Evolutionary conservation across 1,140 invertebrate species (phyloP), one percentile per base, ranked within the genome.

Genomic region (Ganaspis sp.): DNA sequence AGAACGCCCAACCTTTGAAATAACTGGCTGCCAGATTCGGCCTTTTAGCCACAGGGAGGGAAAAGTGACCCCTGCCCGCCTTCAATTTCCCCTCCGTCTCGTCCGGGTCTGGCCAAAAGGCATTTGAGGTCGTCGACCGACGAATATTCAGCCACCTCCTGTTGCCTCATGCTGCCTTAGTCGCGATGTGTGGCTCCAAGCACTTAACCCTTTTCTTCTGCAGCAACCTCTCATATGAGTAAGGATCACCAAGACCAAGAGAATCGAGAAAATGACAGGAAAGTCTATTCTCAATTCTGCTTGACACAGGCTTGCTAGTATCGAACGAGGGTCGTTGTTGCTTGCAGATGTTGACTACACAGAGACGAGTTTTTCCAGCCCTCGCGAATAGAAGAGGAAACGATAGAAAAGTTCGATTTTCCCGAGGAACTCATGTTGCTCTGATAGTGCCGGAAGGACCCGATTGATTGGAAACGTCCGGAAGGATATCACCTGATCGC

Each of bases 401-500:
- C 85, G 87, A 89, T 90, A 88, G 90, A 87, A 90, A 90, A 90
- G 87, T 91, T 91, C 89, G 90, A 85, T 91, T 91, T 91, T 91
- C 90, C 90, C 89, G 72, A 45, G 29, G 80, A 72, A 80, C 78
- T 91, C 85, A 90, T 91, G 89, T 75, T 91, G 17, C 88, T 90
- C 90, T 91, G 90, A 83, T 91, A 91, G 78, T 81, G 80, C 86
- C 90, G 88, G 88, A 91, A 91, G 89, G 86, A 86, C 80, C 89
- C 90, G 89, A 91, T 91, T 91, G 90, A 91, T 91, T 91, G 90
- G 89, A 91, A 91, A 91, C 87, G 82, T 80, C 85, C 81, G 85
- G 82, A 83, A 77, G 69, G 82, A 77, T 82, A 79, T 79, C 77
- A 84, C 80, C 80, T 84, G 75, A 64, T 64, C 58, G 58, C 58